Conservation (phyloP, 2,888 invertebrate genomes). For the Rhaphigaster nebulosa region DNA sequence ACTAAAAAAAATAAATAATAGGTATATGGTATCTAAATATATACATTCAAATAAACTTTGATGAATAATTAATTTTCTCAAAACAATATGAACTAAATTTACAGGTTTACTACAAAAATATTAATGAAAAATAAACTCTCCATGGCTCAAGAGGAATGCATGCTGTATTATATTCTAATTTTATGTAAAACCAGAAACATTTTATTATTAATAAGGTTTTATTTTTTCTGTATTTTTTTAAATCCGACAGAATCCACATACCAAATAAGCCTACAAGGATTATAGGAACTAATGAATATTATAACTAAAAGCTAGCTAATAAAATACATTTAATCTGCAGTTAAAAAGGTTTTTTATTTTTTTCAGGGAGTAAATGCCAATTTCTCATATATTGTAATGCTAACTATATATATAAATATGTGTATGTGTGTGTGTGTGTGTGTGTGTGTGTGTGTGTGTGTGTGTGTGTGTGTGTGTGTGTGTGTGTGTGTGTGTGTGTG, state of each 20-base stretch:
- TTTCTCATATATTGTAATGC: not conserved
- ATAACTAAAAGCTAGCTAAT: conserved; percentile 47
- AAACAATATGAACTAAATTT: conserved; percentile 22
- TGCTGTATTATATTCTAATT: conserved; percentile 31
- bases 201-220: conserved; percentile 48
- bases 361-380: not conserved
- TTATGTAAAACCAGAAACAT: conserved; percentile 55
- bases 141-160: conserved; percentile 52
- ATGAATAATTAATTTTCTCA: conserved; percentile 15
- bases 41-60: conserved; percentile 41
- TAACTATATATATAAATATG: not conserved
- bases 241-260: conserved; percentile 41
- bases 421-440: not conserved
- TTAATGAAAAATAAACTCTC: conserved; percentile 18
- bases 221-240: conserved; percentile 43
- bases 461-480: too few species aligned
- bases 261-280: conserved; percentile 43
- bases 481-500: not conserved
- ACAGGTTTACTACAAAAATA: conserved; percentile 20
- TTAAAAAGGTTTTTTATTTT: not conserved
- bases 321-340: conserved; percentile 48
- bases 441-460: too few species aligned
- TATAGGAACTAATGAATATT: conserved; percentile 45
- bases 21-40: conserved; percentile 35
- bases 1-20: conserved; percentile 43